Base-by-base conservation (phyloP, 2,888 invertebrate species). In the Serripes groenlandicus region DNA sequence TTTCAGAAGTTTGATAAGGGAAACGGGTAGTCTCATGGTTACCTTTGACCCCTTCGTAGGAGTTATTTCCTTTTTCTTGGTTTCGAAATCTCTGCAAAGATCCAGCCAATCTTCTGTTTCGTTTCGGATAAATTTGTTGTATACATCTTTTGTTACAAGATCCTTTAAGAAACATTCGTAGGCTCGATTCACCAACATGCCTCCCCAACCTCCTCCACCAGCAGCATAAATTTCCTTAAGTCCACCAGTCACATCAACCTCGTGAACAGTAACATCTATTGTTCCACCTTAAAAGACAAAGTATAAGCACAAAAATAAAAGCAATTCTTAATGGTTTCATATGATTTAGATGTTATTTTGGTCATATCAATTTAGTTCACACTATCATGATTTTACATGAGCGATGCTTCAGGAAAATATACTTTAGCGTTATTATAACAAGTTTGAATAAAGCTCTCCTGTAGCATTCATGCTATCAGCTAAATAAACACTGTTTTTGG, bases 51-150 rank as follows among this genome's bases (percentile, higher is more conserved):
- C 54, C 4, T 0, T 62, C 23, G 34, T 60, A 7, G 75, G 75
- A 0, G 70, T 34, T 35, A 75, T 78, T 23, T 71, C 49, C 54
- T 75, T 49, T 56, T 87, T 87, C 26, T 76, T 60, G 28, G 60
- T 69, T 37, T 85, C 85, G 70, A 87, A 81, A 49, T 74, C 58
- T 26, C 74, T 75, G 34, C 70, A 68, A 3, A 87, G 30, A 18
- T 78, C 83, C 34, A 85, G 60, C 80, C 83, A 85, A 15, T 83
- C 72, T 28, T 70, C 74, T 0, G 79, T 58, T 28, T 30, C 37
- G 0, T 79, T 74, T 15, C 37, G 34, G 2, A 34, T n/a, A 37
- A 83, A 83, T 37, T 30, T 64, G 30, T 64, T 5, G 34, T 34
- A 64, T 15, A 64, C 34, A 1, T n/a, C 3, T 54, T 54, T 54